These are phyloP conservation scores for Tamandua tetradactyla DNA, from an alignment of 2,797 vertebrate species.

Conservation along the genomic window DNA sequence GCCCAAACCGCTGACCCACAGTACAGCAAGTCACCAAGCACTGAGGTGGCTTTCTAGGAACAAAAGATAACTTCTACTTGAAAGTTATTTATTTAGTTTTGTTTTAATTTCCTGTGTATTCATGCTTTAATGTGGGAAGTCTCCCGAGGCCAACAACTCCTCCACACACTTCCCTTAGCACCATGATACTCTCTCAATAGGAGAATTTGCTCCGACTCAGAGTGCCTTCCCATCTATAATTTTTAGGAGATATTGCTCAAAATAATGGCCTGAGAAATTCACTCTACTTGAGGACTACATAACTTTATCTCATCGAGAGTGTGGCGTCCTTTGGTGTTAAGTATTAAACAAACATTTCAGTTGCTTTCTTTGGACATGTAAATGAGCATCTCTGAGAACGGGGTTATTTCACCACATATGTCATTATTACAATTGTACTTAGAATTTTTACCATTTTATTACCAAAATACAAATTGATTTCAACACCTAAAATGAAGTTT, in stretches of 20 bases:
- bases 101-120: not conserved
- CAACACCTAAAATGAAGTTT: not conserved
- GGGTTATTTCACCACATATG: too few relatives aligned
- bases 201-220: not conserved
- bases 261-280: rapidly evolving
- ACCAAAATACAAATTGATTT: not conserved
- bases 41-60: not conserved
- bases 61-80: not conserved
- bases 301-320: too few relatives aligned
- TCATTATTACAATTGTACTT: not conserved
- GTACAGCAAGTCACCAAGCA: rapidly evolving
- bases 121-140: not conserved
- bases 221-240: not conserved
- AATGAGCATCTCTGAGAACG: not conserved
- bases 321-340: not conserved
- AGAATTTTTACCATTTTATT: not conserved
- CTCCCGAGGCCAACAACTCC: not conserved
- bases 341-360: rapidly evolving
- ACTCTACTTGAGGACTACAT: too few relatives aligned
- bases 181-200: rapidly evolving
- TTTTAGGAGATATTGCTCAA: not conserved
- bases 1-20: not conserved
- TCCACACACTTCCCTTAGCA: rapidly evolving
- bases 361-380: not conserved
- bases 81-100: not conserved